Evolutionary conservation across 2,888 invertebrate species (phyloP), one percentile per base, ranked within the genome.

Genomic region (Caenorhabditis plicata): DNA sequence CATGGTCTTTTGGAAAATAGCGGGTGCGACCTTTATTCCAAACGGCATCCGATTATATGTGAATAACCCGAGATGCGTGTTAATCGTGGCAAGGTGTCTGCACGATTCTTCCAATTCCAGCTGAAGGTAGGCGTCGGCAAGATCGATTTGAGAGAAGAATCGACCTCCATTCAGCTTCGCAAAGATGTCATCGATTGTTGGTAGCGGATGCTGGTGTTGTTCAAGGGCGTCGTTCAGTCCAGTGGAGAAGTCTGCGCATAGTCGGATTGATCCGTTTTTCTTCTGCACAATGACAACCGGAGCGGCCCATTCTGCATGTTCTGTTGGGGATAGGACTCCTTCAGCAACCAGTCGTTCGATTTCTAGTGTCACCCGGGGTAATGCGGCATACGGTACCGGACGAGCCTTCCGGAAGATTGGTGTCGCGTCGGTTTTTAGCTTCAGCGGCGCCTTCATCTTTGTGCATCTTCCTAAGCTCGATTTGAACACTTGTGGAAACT

Each of bases 51-150:
- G 46, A 7, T 64, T 45, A 52, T 52, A 74, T 4, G 38, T 26
- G 55, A 32, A 73, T 4, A 71, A 32, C 1, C 74, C 73, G 19
- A 41, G 38, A 41, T 73, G 72, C 5, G 73, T 72, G 36, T 60
- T 71, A 52, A 74, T 68, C 0, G 48, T 44, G 4, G 60, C 32
- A 3, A 64, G 17, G 19, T 69, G 29, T 29, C 48, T 46, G 5
- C 64, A 52, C 8, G 54, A 47, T 1, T 64, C 65, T 17, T 56
- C 63, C 25, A 72, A 15, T 25, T 52, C 52, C 3, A 73, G 26
- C 25, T 73, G 73, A 1, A 73, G 61, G 36, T 71, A 73, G 1
- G 73, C 73, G 8, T 70, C 69, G 4, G 62, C 33, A 15, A 74
- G 35, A 45, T 73, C 74, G 29, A 72, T 39, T 44, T 56, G 47